Percentiles rank a stretch among this genome's conserved stretches.
Conservation (phyloP, 2,797 vertebrate species). For the Darevskia mixta region DNA sequence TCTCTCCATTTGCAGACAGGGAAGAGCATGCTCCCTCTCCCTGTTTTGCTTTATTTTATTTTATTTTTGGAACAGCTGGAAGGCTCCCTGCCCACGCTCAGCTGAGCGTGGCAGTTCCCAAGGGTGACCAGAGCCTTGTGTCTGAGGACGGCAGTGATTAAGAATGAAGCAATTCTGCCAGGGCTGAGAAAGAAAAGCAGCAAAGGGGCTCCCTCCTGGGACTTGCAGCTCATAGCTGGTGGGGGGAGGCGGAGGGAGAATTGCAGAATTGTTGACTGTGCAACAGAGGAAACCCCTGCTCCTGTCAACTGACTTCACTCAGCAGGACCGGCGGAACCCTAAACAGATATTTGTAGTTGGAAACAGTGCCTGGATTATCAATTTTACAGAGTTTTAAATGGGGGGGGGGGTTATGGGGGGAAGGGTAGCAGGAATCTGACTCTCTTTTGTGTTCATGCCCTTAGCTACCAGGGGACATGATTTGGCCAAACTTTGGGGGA, state of each 20-base stretch:
- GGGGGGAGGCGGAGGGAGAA: not conserved
- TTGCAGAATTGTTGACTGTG: rapidly evolving
- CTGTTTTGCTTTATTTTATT: not conserved
- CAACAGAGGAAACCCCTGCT: not conserved
- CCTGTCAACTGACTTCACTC: not conserved
- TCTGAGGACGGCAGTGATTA: slow-evolving; percentile 52
- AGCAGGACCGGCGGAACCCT: too few relatives aligned
- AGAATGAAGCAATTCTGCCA: slow-evolving; percentile 60
- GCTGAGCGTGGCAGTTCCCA: slow-evolving; percentile 48
- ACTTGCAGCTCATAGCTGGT: rapidly evolving
- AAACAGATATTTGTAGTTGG: not conserved
- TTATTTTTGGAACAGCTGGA: not conserved
- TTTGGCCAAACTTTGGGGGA: not conserved
- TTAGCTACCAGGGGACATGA: not conserved
- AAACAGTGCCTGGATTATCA: too few relatives aligned
- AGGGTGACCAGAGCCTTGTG: slow-evolving; percentile 48
- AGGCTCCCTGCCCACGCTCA: slow-evolving; percentile 39
- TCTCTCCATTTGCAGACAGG: slow-evolving; percentile 15
- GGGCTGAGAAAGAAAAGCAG: slow-evolving; percentile 6
- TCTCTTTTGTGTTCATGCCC: not conserved
- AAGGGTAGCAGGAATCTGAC: not conserved
- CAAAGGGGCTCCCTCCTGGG: rapidly evolving
- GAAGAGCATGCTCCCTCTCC: slow-evolving; percentile 25
- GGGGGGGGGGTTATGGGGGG: too few relatives aligned
- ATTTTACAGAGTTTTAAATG: too few relatives aligned